These are phyloP conservation scores for Euborellia annulipes DNA, from an alignment of 1,140 invertebrate genomes.

Conservation along the genomic window DNA sequence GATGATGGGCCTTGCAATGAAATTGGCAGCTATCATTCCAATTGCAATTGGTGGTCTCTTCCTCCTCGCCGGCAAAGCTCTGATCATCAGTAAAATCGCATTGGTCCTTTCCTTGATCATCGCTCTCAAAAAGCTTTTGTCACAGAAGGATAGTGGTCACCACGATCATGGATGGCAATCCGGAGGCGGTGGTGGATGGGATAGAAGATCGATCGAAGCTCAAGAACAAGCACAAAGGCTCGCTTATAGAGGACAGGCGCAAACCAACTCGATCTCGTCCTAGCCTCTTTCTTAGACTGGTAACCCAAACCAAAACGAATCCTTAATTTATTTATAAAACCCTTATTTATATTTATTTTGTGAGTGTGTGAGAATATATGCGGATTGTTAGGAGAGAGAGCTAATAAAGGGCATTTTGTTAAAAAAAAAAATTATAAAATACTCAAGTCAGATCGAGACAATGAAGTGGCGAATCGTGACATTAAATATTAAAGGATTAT, in stretches of 20 bases:
- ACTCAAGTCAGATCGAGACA: too few relatives aligned
- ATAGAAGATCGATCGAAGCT: constrained; percentile 28
- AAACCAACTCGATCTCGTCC: background rate
- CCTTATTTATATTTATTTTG: too few relatives aligned
- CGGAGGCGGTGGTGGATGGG: constrained; percentile 31
- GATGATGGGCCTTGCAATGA: constrained; percentile 62
- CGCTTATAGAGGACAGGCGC: constrained; percentile 43
- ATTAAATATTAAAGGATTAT: too few relatives aligned
- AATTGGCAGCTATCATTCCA: constrained; percentile 53
- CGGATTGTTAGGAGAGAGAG: too few relatives aligned
- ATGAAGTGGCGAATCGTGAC: too few relatives aligned
- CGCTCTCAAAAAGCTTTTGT: constrained; percentile 57
- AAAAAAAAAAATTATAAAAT: too few relatives aligned
- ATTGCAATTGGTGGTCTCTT: constrained; percentile 56
- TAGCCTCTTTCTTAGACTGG: too few relatives aligned
- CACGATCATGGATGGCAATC: constrained; percentile 2
- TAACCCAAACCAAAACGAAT: too few relatives aligned
- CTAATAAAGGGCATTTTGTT: too few relatives aligned
- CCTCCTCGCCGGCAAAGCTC: constrained; percentile 54
- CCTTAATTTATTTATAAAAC: too few relatives aligned
- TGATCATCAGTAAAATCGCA: constrained; percentile 62
- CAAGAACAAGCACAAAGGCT: constrained; percentile 39
- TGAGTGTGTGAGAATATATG: too few relatives aligned
- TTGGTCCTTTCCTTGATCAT: constrained; percentile 58
- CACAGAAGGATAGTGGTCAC: constrained; percentile 33